Evolutionary conservation across 2,797 vertebrate genomes (phyloP).

Genomic region (Mareca strepera): DNA sequence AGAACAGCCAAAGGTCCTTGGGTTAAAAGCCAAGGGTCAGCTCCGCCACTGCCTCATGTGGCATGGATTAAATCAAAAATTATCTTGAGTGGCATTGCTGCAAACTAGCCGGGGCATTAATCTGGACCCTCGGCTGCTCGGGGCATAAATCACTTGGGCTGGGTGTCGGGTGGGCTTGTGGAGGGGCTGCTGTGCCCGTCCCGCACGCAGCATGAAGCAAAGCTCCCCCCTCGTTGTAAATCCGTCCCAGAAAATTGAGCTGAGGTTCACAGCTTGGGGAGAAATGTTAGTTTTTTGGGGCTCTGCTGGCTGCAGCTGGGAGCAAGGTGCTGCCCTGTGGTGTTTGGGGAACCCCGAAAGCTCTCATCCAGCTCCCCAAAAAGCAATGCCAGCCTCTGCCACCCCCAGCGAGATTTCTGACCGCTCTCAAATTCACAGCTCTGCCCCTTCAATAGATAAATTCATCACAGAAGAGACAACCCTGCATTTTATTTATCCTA

Average conservation of each 20-base stretch:
- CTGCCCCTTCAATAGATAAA: not conserved
- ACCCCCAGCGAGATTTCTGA: not conserved
- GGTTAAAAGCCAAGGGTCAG: constrained; percentile 80
- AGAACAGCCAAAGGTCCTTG: constrained; percentile 63
- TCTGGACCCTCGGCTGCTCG: not conserved
- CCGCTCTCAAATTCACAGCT: not conserved
- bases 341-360: not conserved
- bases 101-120: constrained; percentile 38
- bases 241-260: not conserved
- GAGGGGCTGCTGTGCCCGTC: not conserved
- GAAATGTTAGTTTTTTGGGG: not conserved
- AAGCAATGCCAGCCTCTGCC: not conserved
- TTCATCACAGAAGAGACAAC: not conserved
- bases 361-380: not conserved
- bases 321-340: not conserved
- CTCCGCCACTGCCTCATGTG: constrained; percentile 50
- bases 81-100: constrained; percentile 61
- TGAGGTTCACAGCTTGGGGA: accelerated
- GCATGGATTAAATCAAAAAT: constrained; percentile 77
- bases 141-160: not conserved
- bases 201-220: not conserved
- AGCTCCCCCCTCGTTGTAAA: not conserved
- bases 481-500: not conserved
- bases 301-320: accelerated
- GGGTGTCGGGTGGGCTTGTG: not conserved